Evolutionary conservation across 2,797 vertebrate genomes (phyloP).

Genomic region (Peromyscus aztecus): DNA sequence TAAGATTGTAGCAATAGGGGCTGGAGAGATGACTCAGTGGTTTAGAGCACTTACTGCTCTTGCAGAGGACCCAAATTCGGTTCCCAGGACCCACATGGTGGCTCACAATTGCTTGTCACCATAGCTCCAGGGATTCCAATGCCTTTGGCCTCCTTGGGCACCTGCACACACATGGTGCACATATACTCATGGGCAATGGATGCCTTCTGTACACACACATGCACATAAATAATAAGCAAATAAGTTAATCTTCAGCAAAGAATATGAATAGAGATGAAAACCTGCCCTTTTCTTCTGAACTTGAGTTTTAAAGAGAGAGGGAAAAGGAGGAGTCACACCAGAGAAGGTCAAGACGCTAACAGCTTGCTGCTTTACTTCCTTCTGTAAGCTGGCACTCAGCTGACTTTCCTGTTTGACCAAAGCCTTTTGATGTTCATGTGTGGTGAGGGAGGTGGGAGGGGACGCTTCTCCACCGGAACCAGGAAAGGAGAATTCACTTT

Average conservation of each 20-base stretch:
- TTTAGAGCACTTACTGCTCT: neutral
- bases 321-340: neutral
- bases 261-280: neutral
- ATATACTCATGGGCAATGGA: neutral
- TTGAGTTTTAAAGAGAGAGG: neutral
- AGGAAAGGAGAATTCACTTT: neutral
- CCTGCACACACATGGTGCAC: neutral
- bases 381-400: neutral
- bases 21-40: neutral
- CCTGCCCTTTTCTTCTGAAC: neutral
- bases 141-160: neutral
- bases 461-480: rapidly evolving
- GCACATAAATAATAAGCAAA: neutral
- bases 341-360: neutral
- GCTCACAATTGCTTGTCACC: neutral
- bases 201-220: neutral
- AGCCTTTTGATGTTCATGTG: too few relatives aligned
- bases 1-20: neutral
- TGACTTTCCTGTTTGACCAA: neutral
- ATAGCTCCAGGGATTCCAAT: neutral
- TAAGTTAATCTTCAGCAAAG: neutral
- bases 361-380: rapidly evolving
- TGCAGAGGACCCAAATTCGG: neutral
- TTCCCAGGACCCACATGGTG: neutral
- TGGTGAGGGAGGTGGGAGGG: too few relatives aligned